phyloP scores from a whole-genome alignment of 2,888 invertebrate species.

The Lumbricus terrestris region DNA sequence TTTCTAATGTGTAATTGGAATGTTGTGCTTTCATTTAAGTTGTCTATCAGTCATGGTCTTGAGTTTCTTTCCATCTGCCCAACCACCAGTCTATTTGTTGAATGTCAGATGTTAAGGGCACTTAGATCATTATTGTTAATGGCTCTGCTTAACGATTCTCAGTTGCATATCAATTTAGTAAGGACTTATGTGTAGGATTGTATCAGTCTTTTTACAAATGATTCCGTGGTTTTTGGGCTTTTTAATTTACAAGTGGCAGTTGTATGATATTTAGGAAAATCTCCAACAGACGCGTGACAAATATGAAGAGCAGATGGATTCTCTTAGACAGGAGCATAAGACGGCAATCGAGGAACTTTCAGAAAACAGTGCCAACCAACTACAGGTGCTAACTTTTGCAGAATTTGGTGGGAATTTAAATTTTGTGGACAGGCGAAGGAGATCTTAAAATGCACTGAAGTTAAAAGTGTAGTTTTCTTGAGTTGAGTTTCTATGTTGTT shows the following conservation, averaged over 20 bases:
- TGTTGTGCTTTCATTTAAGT: too few relatives aligned
- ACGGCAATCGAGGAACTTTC: not conserved
- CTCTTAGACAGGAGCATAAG: not conserved
- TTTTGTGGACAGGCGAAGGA: not conserved
- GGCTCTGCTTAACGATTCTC: not conserved
- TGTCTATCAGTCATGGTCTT: too few relatives aligned
- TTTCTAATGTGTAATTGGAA: too few relatives aligned
- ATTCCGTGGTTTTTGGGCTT: not conserved
- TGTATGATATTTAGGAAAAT: not conserved
- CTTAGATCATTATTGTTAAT: too few relatives aligned
- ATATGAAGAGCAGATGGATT: not conserved
- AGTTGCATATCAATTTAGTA: not conserved
- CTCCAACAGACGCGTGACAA: not conserved
- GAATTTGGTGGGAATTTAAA: not conserved
- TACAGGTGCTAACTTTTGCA: not conserved
- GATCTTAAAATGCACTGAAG: not conserved
- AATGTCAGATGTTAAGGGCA: too few relatives aligned
- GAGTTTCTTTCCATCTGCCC: too few relatives aligned
- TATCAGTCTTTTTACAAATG: not conserved
- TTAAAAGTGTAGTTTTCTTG: not conserved
- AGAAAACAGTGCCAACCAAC: constrained; percentile 9
- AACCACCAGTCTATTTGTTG: too few relatives aligned
- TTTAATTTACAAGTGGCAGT: not conserved
- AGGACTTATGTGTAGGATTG: not conserved
- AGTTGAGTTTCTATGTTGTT: not conserved